Base-by-base conservation (phyloP, 1,140 invertebrate genomes). In the Scaptomyza pallida region DNA sequence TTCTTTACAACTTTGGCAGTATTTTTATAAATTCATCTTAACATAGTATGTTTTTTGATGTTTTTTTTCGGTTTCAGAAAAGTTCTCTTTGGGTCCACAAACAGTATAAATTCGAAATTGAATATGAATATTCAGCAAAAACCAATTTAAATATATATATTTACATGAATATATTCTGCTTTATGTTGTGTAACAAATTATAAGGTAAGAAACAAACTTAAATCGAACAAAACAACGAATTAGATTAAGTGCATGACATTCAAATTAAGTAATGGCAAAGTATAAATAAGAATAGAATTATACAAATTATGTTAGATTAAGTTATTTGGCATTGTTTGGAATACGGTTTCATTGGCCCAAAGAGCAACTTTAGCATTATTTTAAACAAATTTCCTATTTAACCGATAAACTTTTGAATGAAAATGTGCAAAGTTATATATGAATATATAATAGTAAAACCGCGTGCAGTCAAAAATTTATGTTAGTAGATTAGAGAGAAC, bases 61-160 rank as follows among this genome's bases (percentile, higher is more conserved):
- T 62, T 26, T 72, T 44, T 64, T 72, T 78, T 90, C 78, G 90
- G 93, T 94, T 93, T 93, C 93, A 94, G 93, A 94, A 94, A 94
- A 94, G 93, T 94, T 93, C 93, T 93, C 93, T 93, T 92, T 92
- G 91, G 92, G 92, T 92, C 93, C 93, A 93, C 93, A 93, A 93
- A 93, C 92, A 82, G 85, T 89, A 81, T 64, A 91, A 89, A 85
- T 86, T 81, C 62, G 17, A 86, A 82, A 81, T 86, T 74, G 81
- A 75, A 44, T 72, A 68, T 33, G 12, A 17, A 47, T 74, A 26
- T 61, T 81, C 65, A 64, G 37, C n/a, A 78, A 77, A 82, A 56
- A 30, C 26, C 35, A 82, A 61, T 68, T 60, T 61, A 21, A 64
- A 21, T 13, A 57, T 70, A 21, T 13, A 57, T 65, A 21, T 13